Conservation (phyloP, 92 coral and sea anemone species). For the Porites divaricata region DNA sequence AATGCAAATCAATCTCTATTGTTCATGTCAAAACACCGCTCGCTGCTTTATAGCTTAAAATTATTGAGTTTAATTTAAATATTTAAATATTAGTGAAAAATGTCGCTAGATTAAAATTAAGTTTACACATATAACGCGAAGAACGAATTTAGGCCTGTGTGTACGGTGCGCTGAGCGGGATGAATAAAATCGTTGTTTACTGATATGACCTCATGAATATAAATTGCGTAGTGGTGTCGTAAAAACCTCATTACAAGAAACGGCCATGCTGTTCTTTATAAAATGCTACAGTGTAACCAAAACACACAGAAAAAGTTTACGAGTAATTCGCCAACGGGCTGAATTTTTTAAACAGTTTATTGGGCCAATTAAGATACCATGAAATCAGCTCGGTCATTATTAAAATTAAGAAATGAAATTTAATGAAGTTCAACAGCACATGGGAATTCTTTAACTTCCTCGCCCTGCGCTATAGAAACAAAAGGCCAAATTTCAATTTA, state of each 20-base stretch:
- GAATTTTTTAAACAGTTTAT: slow-evolving; percentile 24
- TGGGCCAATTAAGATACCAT: slow-evolving; percentile 42
- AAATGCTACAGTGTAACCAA: slow-evolving; percentile 39
- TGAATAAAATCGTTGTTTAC: slow-evolving; percentile 91
- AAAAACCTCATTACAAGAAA: slow-evolving; percentile 69
- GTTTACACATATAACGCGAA: slow-evolving; percentile 34
- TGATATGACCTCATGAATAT: slow-evolving; percentile 89
- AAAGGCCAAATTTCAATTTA: slow-evolving; percentile 73
- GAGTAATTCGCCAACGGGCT: slow-evolving; percentile 4
- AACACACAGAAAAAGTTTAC: slow-evolving; percentile 12
- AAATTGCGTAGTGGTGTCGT: slow-evolving; percentile 72
- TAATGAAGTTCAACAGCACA: slow-evolving; percentile 82
- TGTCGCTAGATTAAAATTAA: slow-evolving; percentile 14
- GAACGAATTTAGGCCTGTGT: slow-evolving; percentile 46
- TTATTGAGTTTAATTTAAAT: slow-evolving; percentile 6
- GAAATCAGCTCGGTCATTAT: slow-evolving; percentile 49
- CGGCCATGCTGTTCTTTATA: slow-evolving; percentile 65
- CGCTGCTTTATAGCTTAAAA: slow-evolving; percentile 19
- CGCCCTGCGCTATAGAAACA: slow-evolving; percentile 87
- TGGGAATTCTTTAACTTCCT: slow-evolving; percentile 95
- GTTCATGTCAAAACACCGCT: slow-evolving; percentile 44
- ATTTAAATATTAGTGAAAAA: not conserved
- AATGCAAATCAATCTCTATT: slow-evolving; percentile 49
- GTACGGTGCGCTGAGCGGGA: slow-evolving; percentile 59
- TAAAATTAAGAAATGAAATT: slow-evolving; percentile 60